Percentiles rank a stretch among this genome's conserved stretches.
These are phyloP conservation scores for Candidula unifasciata DNA, from an alignment of 2,888 invertebrate genomes.

Conservation along the genomic window DNA sequence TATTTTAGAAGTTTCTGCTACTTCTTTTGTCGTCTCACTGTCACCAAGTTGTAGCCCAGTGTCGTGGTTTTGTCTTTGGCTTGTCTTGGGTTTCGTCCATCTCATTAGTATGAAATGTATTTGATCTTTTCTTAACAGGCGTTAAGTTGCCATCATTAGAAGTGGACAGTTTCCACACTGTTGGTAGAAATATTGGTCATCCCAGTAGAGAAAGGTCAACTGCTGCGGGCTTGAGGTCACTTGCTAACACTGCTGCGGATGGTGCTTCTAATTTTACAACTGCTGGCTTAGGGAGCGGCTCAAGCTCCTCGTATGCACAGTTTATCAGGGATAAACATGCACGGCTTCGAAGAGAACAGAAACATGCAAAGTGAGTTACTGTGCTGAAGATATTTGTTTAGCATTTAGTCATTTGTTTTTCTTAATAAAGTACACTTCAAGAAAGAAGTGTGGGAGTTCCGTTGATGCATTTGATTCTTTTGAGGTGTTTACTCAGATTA, in stretches of 20 bases:
- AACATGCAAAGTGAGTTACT: constrained; percentile 39
- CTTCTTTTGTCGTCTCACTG: no score
- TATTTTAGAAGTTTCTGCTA: not conserved
- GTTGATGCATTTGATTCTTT: no score
- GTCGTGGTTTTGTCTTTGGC: no score
- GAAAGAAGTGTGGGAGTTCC: no score
- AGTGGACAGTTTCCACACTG: constrained; percentile 11
- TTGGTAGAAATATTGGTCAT: not conserved
- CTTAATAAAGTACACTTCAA: no score
- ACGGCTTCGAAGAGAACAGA: constrained; percentile 31
- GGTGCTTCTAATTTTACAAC: not conserved
- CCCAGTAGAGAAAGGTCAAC: not conserved
- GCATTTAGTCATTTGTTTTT: no score
- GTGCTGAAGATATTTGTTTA: not conserved
- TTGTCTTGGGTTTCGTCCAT: not conserved
- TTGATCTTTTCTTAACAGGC: constrained; percentile 3
- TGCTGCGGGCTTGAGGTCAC: not conserved
- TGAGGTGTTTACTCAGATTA: no score
- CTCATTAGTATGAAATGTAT: not conserved
- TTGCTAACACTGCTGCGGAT: not conserved
- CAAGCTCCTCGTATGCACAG: constrained; percentile 44
- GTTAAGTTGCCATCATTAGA: constrained; percentile 26
- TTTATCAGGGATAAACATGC: constrained; percentile 44
- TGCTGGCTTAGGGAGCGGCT: constrained; percentile 7
- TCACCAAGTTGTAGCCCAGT: no score